Conservation (phyloP, 2,888 invertebrate species). For the Artemia sp. region DNA sequence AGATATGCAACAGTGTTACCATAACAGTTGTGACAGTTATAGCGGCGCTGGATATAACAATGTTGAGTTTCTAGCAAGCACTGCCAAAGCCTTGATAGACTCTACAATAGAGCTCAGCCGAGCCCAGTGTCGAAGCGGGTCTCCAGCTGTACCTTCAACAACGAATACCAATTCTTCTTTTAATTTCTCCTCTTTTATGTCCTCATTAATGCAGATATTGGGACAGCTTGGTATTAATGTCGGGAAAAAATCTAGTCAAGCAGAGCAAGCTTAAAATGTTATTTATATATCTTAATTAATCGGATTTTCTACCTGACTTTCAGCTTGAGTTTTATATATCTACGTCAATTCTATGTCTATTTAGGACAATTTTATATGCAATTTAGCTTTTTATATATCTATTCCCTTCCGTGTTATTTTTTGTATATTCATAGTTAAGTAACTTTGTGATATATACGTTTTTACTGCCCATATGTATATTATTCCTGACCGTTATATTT, state of each 20-base stretch:
- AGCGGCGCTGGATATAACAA: conserved; percentile 17
- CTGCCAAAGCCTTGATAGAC: conserved; percentile 22
- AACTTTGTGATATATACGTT: no score
- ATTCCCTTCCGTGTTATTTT: no score
- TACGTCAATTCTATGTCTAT: no score
- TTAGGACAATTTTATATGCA: no score
- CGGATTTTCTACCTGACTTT: no score
- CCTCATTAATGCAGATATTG: not conserved
- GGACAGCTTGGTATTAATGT: not conserved
- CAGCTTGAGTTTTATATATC: no score
- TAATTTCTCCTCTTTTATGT: conserved; percentile 1
- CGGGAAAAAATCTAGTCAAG: not conserved
- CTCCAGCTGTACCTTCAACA: not conserved
- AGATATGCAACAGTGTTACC: conserved; percentile 22
- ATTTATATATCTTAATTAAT: no score
- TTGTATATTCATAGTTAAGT: no score
- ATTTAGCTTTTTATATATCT: no score
- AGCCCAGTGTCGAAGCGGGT: conserved; percentile 5
- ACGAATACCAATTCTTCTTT: not conserved
- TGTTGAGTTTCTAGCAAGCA: conserved; percentile 19
- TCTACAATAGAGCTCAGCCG: conserved; percentile 19
- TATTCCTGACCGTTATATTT: no score
- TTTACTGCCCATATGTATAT: no score
- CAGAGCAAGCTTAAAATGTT: not conserved
- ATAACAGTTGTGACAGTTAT: conserved; percentile 19